phyloP scores from a whole-genome alignment of 2,113 vertebrate species.

The Perognathus longimembris region DNA sequence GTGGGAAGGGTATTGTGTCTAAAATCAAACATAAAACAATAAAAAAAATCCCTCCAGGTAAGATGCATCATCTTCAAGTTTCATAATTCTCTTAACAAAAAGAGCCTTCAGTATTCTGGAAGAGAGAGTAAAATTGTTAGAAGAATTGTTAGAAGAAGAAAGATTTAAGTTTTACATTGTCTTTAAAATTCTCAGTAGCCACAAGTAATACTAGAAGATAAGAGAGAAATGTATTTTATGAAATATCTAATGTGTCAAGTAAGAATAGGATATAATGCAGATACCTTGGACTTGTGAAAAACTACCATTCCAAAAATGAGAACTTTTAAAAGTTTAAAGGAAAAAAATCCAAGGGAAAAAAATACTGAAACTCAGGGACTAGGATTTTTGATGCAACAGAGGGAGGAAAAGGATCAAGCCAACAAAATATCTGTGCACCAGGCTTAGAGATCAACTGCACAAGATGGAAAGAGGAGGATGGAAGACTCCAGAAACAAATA shows the following conservation, averaged over 20 bases:
- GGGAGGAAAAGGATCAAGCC: not conserved
- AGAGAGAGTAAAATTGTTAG: not conserved
- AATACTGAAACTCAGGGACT: not conserved
- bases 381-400: not conserved
- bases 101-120: not conserved
- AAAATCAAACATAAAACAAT: not conserved
- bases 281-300: not conserved
- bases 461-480: not conserved
- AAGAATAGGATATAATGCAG: not conserved
- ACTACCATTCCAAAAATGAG: not conserved
- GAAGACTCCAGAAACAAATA: not conserved
- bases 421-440: not conserved
- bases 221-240: too few species aligned
- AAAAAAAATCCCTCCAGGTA: not conserved
- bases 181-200: not conserved
- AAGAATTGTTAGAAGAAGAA: not conserved
- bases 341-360: not conserved
- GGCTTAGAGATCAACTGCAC: not conserved
- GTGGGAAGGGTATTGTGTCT: not conserved
- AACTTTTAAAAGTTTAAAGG: not conserved
- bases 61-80: not conserved
- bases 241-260: too few species aligned
- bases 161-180: not conserved
- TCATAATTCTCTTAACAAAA: constrained; percentile 18
- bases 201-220: too few species aligned